Percentiles rank a stretch among this genome's conserved stretches.
Conservation (phyloP, 2,113 vertebrate species). For the Cinclus mexicanus region DNA sequence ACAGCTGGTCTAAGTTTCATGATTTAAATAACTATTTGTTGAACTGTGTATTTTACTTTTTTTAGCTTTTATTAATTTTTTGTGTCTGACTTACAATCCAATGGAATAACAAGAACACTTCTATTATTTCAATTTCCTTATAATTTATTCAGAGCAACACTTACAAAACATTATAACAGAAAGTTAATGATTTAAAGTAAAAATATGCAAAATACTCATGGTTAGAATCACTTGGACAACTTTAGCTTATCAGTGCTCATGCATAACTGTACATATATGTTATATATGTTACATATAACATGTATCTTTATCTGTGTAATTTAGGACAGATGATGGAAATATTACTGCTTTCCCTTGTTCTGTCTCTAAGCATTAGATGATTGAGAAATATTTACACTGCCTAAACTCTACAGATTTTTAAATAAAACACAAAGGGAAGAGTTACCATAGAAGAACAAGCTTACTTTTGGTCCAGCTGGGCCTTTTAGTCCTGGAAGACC, state of each 20-base stretch:
- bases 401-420: background rate
- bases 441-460: background rate
- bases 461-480: constrained; percentile 68
- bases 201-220: background rate
- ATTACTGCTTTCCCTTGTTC: background rate
- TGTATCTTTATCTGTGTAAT: background rate
- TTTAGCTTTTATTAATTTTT: background rate
- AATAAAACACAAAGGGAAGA: background rate
- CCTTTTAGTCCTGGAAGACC: constrained; percentile 60
- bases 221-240: background rate
- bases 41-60: background rate
- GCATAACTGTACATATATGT: background rate
- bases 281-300: too few species aligned
- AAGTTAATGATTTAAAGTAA: background rate
- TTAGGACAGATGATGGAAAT: background rate
- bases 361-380: background rate
- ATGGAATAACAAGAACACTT: background rate
- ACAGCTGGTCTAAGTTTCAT: background rate
- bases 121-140: background rate
- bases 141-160: background rate
- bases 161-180: background rate
- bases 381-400: background rate
- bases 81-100: background rate
- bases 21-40: background rate
- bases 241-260: background rate